These are phyloP conservation scores for Cromileptes altivelis DNA, from an alignment of 2,113 vertebrate species.

Conservation along the genomic window DNA sequence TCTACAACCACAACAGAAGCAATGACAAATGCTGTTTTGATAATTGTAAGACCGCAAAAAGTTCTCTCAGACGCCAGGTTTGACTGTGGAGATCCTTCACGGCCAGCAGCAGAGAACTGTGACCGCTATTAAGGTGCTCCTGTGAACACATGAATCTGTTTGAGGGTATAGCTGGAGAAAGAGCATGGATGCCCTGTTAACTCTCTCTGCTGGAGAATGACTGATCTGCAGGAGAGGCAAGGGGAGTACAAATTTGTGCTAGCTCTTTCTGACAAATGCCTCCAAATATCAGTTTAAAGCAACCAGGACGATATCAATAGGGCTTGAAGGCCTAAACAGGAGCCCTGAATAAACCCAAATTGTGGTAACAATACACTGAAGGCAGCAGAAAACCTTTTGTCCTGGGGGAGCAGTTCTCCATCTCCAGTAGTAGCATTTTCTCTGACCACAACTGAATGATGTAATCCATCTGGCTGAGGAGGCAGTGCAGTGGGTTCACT, in stretches of 20 bases:
- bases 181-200: not conserved
- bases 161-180: not conserved
- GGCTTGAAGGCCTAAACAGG: not conserved
- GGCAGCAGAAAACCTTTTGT: not conserved
- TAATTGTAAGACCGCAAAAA: conserved; percentile 34
- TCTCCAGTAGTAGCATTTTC: conserved; percentile 55
- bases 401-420: not conserved
- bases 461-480: conserved; percentile 45
- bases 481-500: conserved; percentile 29
- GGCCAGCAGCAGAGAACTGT: not conserved
- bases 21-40: conserved; percentile 44
- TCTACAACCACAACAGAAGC: conserved; percentile 67
- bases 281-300: not conserved
- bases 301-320: not conserved
- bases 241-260: not conserved
- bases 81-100: conserved; percentile 12
- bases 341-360: not conserved
- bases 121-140: conserved; percentile 5
- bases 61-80: conserved; percentile 18
- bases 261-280: not conserved
- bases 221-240: not conserved
- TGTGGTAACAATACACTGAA: not conserved
- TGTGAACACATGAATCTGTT: conserved; percentile 4
- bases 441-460: conserved; percentile 63
- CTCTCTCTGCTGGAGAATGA: not conserved